phyloP scores from a whole-genome alignment of 2,113 vertebrate genomes.

The Fulica atra region DNA sequence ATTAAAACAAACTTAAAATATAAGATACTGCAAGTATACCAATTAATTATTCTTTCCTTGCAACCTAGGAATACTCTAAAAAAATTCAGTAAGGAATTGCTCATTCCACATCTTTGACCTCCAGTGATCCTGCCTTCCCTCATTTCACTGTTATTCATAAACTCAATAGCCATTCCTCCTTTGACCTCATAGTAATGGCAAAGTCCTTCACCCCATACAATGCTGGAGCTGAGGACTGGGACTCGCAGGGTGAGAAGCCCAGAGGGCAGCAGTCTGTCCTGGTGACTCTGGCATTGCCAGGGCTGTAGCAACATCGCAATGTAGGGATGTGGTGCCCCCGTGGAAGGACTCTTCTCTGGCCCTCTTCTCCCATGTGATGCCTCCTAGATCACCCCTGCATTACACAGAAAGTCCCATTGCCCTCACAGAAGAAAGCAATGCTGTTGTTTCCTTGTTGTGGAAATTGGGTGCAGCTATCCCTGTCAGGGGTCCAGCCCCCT shows the following conservation, averaged over 20 bases:
- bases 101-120: slow-evolving; percentile 12
- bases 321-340: background rate
- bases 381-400: background rate
- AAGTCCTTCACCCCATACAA: background rate
- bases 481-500: background rate
- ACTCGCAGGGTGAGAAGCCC: background rate
- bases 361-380: background rate
- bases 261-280: background rate
- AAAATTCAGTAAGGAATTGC: background rate
- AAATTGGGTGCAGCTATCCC: background rate
- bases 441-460: background rate
- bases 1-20: slow-evolving; percentile 57
- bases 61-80: background rate
- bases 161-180: background rate
- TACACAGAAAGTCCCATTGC: background rate
- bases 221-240: background rate
- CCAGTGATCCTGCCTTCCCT: background rate
- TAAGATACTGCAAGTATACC: background rate
- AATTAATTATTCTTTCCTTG: slow-evolving; percentile 29
- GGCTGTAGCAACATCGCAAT: accelerated
- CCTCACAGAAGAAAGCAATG: background rate
- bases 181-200: background rate
- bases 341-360: background rate
- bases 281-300: background rate
- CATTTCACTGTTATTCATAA: background rate